Evolutionary conservation across 2,888 invertebrate species (phyloP).

Genomic region (Galeopsomyia nigrocyanea): DNA sequence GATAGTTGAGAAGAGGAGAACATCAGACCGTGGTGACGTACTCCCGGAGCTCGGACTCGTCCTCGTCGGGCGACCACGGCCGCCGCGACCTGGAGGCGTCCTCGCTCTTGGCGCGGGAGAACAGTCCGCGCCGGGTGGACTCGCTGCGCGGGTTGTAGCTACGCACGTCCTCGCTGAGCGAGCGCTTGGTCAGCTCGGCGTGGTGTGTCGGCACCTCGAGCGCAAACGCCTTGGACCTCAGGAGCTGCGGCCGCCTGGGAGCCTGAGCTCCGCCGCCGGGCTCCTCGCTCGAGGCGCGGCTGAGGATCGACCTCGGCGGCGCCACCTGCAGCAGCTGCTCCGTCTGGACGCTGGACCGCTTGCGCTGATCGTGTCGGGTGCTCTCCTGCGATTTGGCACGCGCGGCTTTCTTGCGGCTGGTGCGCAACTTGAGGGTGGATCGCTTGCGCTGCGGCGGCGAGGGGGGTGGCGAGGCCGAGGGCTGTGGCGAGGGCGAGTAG

Average conservation of each 20-base stretch:
- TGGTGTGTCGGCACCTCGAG: constrained; percentile 57
- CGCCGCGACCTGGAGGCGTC: constrained; percentile 61
- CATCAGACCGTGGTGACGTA: constrained; percentile 65
- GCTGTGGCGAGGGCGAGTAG: constrained; percentile 36
- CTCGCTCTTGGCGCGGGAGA: constrained; percentile 64
- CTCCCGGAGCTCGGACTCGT: constrained; percentile 59
- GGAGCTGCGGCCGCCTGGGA: constrained; percentile 58
- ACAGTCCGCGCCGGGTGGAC: constrained; percentile 55
- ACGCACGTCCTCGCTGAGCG: constrained; percentile 66
- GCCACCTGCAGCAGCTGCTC: constrained; percentile 40
- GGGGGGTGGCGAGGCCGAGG: constrained; percentile 23
- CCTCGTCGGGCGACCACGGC: constrained; percentile 46
- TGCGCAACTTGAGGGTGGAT: constrained; percentile 49
- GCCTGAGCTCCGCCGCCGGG: constrained; percentile 54
- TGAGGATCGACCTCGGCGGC: constrained; percentile 48
- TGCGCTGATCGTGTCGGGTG: constrained; percentile 46
- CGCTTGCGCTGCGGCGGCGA: constrained; percentile 43
- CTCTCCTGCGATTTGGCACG: constrained; percentile 56
- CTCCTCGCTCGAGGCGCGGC: constrained; percentile 63
- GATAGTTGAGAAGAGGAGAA: no score
- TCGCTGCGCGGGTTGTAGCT: constrained; percentile 47
- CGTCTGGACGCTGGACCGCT: not conserved
- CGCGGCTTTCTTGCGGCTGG: constrained; percentile 29
- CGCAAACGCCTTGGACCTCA: constrained; percentile 62
- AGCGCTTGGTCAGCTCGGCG: constrained; percentile 61